Conservation (phyloP, 2,113 vertebrate species). For the Caracal caracal region DNA sequence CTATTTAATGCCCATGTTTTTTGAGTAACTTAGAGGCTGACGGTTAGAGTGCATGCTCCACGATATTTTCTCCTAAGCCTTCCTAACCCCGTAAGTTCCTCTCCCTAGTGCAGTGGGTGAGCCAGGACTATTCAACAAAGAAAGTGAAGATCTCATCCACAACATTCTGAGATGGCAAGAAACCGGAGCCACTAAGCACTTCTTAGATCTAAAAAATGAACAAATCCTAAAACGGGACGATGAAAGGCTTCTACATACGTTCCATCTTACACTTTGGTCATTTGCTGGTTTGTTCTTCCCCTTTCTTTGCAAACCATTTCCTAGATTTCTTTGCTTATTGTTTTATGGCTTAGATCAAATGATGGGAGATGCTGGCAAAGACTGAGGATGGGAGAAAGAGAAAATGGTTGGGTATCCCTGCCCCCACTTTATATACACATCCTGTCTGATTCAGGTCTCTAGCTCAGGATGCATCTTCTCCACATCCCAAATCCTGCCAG, state of each 20-base stretch:
- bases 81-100: neutral
- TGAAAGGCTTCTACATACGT: neutral
- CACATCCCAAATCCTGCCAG: neutral
- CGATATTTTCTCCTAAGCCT: neutral
- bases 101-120: neutral
- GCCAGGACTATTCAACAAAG: neutral
- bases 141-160: neutral
- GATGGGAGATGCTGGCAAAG: neutral
- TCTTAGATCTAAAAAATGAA: neutral
- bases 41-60: neutral
- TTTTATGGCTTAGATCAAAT: neutral
- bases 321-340: neutral
- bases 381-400: neutral
- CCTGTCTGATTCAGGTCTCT: neutral
- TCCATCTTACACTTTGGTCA: neutral
- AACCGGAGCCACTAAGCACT: neutral
- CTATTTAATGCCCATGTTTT: neutral
- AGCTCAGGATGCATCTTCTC: neutral
- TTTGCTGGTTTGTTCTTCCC: neutral
- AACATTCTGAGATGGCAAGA: neutral
- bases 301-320: neutral
- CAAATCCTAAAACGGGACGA: neutral
- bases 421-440: accelerated
- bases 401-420: neutral
- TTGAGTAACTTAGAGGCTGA: neutral